phyloP scores from a whole-genome alignment of 1,140 invertebrate genomes.

The Andrena cerasifolii region DNA sequence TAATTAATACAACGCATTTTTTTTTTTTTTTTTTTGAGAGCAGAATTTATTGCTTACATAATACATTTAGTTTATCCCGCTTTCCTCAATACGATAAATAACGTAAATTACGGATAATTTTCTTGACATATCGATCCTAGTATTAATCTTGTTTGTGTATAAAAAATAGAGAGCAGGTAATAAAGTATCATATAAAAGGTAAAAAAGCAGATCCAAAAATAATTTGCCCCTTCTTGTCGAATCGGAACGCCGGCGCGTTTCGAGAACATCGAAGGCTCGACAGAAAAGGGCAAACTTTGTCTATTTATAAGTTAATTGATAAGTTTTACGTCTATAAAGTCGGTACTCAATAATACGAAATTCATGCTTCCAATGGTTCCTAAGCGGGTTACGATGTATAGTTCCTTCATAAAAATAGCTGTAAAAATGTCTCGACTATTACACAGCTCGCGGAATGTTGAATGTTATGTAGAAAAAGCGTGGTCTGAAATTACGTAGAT shows the following conservation, averaged over 20 bases:
- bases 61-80: conserved; percentile 41
- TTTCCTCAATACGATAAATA: conserved; percentile 44
- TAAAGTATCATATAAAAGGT: conserved; percentile 28
- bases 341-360: conserved; percentile 6
- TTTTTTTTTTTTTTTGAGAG: too few relatives aligned
- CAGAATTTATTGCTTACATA: conserved; percentile 52
- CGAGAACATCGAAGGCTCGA: neutral
- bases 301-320: conserved; percentile 32
- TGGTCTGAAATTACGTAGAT: conserved; percentile 31
- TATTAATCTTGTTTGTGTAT: conserved; percentile 28
- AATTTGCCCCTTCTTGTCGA: conserved; percentile 17
- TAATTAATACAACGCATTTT: neutral
- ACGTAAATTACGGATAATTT: conserved; percentile 39
- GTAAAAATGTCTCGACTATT: conserved; percentile 39
- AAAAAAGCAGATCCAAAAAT: conserved; percentile 38
- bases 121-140: neutral
- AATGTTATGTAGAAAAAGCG: conserved; percentile 32
- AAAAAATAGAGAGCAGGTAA: conserved; percentile 50
- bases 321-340: conserved; percentile 24
- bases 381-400: neutral
- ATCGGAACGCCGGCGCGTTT: neutral
- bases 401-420: conserved; percentile 12
- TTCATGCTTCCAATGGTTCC: neutral
- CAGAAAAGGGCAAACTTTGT: conserved; percentile 11
- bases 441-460: conserved; percentile 41